phyloP scores from a whole-genome alignment of 1,140 invertebrate species.

The Cheumatopsyche charites region DNA sequence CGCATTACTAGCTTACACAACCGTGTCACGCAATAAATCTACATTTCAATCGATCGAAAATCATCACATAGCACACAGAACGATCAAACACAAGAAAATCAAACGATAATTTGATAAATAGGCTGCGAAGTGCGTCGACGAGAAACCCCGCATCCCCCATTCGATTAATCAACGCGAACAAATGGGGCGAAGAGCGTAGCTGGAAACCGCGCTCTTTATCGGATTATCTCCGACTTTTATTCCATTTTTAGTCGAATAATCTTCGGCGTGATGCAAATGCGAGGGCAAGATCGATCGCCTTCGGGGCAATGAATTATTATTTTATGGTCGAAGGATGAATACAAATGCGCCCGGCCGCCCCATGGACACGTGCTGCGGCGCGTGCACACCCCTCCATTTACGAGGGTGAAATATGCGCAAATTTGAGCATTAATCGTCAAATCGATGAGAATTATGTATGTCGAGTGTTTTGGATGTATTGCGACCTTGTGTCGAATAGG shows the following conservation, averaged over 20 bases:
- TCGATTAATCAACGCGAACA: conserved; percentile 17
- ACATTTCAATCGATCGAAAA: too few species aligned
- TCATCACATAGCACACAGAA: too few species aligned
- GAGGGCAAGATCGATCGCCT: conserved; percentile 20
- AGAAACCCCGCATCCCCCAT: not conserved
- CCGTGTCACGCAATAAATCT: too few species aligned
- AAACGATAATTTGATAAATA: conserved; percentile 49
- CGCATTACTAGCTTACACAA: too few species aligned
- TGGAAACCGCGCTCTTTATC: not conserved
- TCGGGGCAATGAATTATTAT: conserved; percentile 43
- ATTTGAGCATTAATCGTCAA: not conserved
- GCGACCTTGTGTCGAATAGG: too few species aligned
- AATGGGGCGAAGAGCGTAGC: not conserved
- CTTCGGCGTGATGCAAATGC: too few species aligned
- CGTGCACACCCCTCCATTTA: conserved; percentile 15
- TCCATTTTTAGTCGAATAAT: not conserved
- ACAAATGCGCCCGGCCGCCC: conserved; percentile 34
- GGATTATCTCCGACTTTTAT: not conserved
- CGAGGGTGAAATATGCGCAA: conserved; percentile 20
- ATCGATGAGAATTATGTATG: too few species aligned
- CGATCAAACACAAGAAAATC: conserved; percentile 48
- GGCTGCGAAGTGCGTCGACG: conserved; percentile 26
- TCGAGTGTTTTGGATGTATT: too few species aligned
- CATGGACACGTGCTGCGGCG: conserved; percentile 17
- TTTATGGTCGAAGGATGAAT: conserved; percentile 44